Base-by-base conservation (phyloP, 2,797 vertebrate species). In the Ptychobarbus kaznakovi region DNA sequence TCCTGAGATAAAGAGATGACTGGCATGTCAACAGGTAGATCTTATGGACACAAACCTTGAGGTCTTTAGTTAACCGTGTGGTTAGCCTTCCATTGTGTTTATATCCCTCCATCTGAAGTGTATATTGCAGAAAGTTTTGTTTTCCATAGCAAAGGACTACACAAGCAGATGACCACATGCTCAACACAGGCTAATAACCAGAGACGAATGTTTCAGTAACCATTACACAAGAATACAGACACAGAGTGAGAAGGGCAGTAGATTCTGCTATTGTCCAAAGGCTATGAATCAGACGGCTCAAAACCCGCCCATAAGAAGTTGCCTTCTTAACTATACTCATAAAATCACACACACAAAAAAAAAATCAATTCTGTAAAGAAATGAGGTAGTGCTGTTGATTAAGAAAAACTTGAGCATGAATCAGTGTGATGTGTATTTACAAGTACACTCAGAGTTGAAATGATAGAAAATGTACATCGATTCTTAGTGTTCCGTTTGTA, bases 381-480 rank as follows among this genome's bases (percentile, higher is more conserved):
- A 94, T 93, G 95, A 96, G 95, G 95, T 96, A 96, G 95, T 92
- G 92, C 88, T 91, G 93, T 94, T 94, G 93, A 91, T 92, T 90
- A 90, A 89, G 87, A 93, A 90, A 87, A 85, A 87, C 56, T 73
- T 74, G 56, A 86, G 74, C 89, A 74, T 66, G 56, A 72, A 44
- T 80, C 85, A 86, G 91, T 88, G 90, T 90, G 80, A 90, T 68
- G 89, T 87, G 85, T 80, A 82, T 79, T 40, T 63, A 83, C 56
- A 68, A 69, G 80, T 81, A 69, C 65, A 86, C 51, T 82, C 68
- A 35, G 72, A 79, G 73, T 74, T 81, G 75, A 81, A 85, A 86
- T 80, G 15, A 81, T 89, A 91, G 42, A 6, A 90, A 89, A 86
- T 83, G 77, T 88, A 85, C 73, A 88, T 66, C 70, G 90, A 84